A percentile compares a stretch with the other conserved stretches of the same genome.
Evolutionary conservation across 2,113 vertebrate species (phyloP).

Genomic region (Sterrhoptilus dennistouni): DNA sequence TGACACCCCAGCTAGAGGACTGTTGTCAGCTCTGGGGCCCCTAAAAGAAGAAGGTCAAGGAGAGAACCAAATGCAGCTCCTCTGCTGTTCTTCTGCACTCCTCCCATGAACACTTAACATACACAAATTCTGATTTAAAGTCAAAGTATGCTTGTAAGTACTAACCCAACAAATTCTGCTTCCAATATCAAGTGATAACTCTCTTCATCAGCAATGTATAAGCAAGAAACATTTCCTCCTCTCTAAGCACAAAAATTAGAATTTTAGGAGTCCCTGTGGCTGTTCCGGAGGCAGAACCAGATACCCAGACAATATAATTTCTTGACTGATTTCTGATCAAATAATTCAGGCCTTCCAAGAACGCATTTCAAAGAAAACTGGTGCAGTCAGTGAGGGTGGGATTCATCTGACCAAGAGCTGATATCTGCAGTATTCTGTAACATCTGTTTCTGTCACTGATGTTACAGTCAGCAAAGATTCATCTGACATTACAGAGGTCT

Average conservation of each 20-base stretch:
- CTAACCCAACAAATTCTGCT: background rate
- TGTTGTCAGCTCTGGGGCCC: background rate
- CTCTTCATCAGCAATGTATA: background rate
- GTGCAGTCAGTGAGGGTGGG: background rate
- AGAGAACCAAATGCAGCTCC: background rate
- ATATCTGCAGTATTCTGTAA: background rate
- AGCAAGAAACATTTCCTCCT: background rate
- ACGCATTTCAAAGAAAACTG: background rate
- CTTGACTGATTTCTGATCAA: background rate
- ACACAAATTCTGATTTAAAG: background rate
- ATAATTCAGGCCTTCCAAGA: background rate
- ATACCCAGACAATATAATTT: background rate
- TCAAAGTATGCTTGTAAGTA: background rate
- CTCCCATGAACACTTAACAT: background rate
- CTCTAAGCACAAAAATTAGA: background rate
- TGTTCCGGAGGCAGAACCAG: background rate
- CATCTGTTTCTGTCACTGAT: background rate
- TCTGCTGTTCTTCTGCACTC: background rate
- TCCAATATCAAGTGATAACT: background rate
- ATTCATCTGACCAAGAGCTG: background rate
- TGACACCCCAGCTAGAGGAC: background rate
- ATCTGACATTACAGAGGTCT: background rate
- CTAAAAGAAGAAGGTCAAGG: background rate
- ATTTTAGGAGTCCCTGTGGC: background rate
- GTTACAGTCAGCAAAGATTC: background rate